A percentile compares a stretch with the other conserved stretches of the same genome.
Evolutionary conservation across 2,888 invertebrate genomes (phyloP).

Genomic region (Seira sanloemensis): DNA sequence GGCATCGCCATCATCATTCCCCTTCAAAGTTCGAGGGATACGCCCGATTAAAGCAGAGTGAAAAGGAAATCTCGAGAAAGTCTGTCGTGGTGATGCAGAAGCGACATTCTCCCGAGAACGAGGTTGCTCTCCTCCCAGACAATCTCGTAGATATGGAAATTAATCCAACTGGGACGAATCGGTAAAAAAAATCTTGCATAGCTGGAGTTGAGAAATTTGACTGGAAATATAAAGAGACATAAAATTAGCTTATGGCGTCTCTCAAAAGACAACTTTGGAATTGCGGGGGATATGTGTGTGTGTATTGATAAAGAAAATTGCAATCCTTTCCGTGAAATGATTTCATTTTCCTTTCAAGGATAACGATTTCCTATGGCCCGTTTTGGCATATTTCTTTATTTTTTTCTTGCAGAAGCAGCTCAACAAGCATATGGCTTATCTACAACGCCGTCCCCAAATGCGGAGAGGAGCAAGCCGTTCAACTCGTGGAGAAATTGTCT

Average conservation of each 20-base stretch:
- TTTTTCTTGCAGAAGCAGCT: constrained; percentile 65
- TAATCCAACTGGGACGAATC: constrained; percentile 34
- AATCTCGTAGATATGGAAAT: constrained; percentile 43
- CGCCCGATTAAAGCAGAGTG: background rate
- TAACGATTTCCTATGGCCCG: background rate
- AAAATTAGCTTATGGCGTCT: no score
- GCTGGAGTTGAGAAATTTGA: no score
- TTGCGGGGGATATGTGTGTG: no score
- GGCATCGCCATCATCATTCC: constrained; percentile 25
- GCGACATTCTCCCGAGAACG: constrained; percentile 18
- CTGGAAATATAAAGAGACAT: no score
- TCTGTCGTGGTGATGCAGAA: background rate
- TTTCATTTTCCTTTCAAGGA: background rate
- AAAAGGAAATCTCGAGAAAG: background rate
- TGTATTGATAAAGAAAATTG: no score
- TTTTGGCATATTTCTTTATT: background rate
- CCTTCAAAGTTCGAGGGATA: background rate
- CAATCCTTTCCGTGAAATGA: no score
- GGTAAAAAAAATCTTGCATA: constrained; percentile 26
- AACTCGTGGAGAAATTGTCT: constrained; percentile 80
- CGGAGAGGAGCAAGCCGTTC: constrained; percentile 80
- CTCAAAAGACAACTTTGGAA: no score
- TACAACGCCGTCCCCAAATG: constrained; percentile 81
- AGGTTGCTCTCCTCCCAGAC: constrained; percentile 29
- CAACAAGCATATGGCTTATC: constrained; percentile 76